Evolutionary conservation across 1,140 invertebrate genomes (phyloP).

Genomic region (Drosophila tani): DNA sequence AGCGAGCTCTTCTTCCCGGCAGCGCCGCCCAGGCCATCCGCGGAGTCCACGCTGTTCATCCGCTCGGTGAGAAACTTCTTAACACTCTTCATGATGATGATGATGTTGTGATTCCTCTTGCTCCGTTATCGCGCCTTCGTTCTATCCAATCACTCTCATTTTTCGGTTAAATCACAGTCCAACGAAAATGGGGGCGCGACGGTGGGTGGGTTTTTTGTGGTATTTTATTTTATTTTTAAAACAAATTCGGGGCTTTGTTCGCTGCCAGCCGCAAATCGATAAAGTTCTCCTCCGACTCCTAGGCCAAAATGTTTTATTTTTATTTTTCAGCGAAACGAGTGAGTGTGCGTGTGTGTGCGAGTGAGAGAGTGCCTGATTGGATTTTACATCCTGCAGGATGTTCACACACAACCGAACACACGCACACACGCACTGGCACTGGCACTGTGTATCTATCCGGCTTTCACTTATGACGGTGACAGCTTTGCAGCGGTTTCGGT

Average conservation of each 20-base stretch:
- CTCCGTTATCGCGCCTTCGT: not conserved
- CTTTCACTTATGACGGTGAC: slow-evolving; percentile 44
- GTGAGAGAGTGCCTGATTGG: slow-evolving; percentile 48
- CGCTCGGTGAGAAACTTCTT: slow-evolving; percentile 83
- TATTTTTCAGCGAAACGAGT: slow-evolving; percentile 31
- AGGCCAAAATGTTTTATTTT: slow-evolving; percentile 52
- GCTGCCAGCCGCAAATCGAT: slow-evolving; percentile 46
- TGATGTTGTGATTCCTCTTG: slow-evolving; percentile 3
- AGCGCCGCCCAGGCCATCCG: slow-evolving; percentile 36
- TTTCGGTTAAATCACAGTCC: slow-evolving; percentile 42
- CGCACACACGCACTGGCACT: not conserved
- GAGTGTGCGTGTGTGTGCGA: slow-evolving; percentile 11
- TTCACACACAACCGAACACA: slow-evolving; percentile 24
- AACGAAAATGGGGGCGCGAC: not conserved
- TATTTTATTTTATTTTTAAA: slow-evolving; percentile 53
- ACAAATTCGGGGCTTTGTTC: slow-evolving; percentile 49
- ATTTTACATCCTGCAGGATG: slow-evolving; percentile 44
- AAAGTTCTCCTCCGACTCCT: slow-evolving; percentile 50
- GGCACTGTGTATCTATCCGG: slow-evolving; percentile 60
- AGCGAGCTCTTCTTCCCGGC: slow-evolving; percentile 55
- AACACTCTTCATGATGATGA: slow-evolving; percentile 77
- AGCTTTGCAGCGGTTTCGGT: slow-evolving; percentile 42
- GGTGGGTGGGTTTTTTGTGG: not conserved
- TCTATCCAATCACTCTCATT: slow-evolving; percentile 40
- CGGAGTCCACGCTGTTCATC: slow-evolving; percentile 76